These are phyloP conservation scores for Zalophus californianus DNA, from an alignment of 2,797 vertebrate genomes.

Conservation along the genomic window DNA sequence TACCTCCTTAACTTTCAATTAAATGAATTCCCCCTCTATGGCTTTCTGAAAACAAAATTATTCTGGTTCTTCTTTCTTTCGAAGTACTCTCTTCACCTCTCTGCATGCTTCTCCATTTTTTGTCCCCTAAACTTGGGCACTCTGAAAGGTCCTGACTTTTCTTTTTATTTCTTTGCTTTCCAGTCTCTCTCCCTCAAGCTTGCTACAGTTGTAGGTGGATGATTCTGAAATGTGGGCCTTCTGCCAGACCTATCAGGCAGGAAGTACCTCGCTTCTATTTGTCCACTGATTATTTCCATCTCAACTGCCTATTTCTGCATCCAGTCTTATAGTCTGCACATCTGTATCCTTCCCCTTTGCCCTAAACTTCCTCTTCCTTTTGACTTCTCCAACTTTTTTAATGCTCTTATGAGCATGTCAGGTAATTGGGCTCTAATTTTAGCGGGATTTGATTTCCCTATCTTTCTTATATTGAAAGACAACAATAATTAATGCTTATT, in stretches of 20 bases:
- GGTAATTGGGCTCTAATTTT: not conserved
- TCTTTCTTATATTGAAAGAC: not conserved
- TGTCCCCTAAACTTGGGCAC: not conserved
- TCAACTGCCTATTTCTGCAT: not conserved
- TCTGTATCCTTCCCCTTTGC: not conserved
- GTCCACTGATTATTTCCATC: not conserved
- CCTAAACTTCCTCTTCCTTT: not conserved
- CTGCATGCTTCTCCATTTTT: not conserved
- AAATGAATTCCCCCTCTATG: not conserved
- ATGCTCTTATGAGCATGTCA: not conserved
- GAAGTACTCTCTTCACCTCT: not conserved
- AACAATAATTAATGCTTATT: not conserved
- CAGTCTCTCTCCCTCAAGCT: not conserved
- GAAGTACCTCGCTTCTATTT: not conserved
- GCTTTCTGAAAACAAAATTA: not conserved
- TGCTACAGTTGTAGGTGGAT: not conserved
- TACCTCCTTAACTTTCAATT: not conserved
- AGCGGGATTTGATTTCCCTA: not conserved
- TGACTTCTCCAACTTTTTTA: not conserved
- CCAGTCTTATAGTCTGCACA: not conserved
- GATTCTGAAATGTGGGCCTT: not conserved
- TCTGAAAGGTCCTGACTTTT: not conserved
- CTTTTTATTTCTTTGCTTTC: not conserved
- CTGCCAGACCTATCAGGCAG: not conserved
- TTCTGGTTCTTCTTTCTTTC: not conserved